Evolutionary conservation across 2,113 vertebrate genomes (phyloP).

Genomic region (Manacus vitellinus): DNA sequence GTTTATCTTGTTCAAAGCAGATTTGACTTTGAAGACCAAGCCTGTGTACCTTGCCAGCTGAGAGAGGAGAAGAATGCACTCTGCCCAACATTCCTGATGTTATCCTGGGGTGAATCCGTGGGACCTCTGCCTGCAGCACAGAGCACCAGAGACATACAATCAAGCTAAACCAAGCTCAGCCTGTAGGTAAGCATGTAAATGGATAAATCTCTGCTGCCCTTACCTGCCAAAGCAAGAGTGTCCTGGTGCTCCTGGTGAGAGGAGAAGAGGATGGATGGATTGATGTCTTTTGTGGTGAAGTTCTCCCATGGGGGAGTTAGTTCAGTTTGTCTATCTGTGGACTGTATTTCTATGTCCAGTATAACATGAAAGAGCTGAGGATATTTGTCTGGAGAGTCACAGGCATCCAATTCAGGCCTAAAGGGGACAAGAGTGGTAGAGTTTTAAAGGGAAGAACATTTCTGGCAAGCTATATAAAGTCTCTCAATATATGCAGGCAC

Average conservation of each 20-base stretch:
- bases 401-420: conserved; percentile 95
- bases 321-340: conserved; percentile 88
- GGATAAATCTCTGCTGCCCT: not conserved
- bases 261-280: conserved; percentile 91
- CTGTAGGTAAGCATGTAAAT: accelerated
- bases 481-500: not conserved
- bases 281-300: conserved; percentile 92
- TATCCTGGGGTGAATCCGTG: conserved; percentile 73
- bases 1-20: not conserved
- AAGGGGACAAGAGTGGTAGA: not conserved
- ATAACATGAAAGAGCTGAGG: conserved; percentile 94
- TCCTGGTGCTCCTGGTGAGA: conserved; percentile 95
- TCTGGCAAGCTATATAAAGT: not conserved
- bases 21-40: not conserved
- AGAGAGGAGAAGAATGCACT: conserved; percentile 82
- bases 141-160: not conserved
- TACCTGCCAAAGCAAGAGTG: conserved; percentile 88
- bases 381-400: conserved; percentile 96
- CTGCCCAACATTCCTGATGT: conserved; percentile 76
- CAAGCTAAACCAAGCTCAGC: not conserved
- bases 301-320: conserved; percentile 97
- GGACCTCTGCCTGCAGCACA: conserved; percentile 74
- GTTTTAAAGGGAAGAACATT: not conserved
- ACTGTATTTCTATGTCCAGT: conserved; percentile 91
- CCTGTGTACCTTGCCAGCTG: conserved; percentile 80